These are phyloP conservation scores for Ceratitis capitata DNA, from an alignment of 1,140 invertebrate genomes.

Conservation along the genomic window DNA sequence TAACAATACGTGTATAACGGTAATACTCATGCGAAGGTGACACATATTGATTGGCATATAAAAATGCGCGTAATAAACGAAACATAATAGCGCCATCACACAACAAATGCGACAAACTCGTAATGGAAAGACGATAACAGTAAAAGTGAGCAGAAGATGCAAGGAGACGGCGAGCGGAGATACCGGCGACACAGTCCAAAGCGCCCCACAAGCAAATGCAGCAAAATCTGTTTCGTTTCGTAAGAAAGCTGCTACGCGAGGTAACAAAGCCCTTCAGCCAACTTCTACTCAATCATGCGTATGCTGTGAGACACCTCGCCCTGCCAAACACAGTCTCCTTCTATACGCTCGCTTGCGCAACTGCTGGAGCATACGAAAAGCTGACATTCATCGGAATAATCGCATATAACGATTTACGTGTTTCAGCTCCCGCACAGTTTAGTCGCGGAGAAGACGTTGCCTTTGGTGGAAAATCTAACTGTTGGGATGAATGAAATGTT, in stretches of 20 bases:
- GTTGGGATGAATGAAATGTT: conserved; percentile 5
- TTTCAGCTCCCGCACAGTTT: too few species aligned
- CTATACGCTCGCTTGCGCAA: not conserved
- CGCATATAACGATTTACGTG: not conserved
- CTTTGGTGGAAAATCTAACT: not conserved
- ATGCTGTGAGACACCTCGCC: not conserved
- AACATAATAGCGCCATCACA: not conserved
- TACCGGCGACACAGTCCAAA: not conserved
- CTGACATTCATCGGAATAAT: conserved; percentile 11
- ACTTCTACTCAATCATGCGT: not conserved
- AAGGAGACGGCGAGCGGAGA: not conserved
- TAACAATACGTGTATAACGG: not conserved
- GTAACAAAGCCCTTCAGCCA: not conserved
- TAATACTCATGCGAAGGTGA: not conserved
- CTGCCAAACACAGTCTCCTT: too few species aligned
- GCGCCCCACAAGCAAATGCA: not conserved
- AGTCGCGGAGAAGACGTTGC: not conserved
- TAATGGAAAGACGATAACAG: not conserved
- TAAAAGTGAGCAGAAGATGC: not conserved
- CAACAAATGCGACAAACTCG: too few species aligned
- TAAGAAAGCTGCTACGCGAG: not conserved
- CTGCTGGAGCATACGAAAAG: not conserved
- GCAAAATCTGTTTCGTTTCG: not conserved
- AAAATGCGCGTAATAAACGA: not conserved
- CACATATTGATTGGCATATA: not conserved